These are phyloP conservation scores for Hephaestus fuliginosus DNA, from an alignment of 2,797 vertebrate species.

Conservation along the genomic window DNA sequence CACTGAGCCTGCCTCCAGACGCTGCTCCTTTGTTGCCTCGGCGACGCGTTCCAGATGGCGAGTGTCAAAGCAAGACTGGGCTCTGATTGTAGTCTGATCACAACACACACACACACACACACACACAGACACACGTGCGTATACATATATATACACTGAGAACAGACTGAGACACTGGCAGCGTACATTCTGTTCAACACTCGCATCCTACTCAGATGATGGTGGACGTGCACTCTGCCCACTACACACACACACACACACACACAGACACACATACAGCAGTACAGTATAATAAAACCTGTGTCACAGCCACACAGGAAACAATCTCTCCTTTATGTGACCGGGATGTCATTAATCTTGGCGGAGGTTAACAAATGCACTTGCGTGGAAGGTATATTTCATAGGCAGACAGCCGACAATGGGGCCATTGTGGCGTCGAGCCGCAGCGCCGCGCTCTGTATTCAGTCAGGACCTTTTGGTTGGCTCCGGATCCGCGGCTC, in stretches of 20 bases:
- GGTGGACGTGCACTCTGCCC: slow-evolving; percentile 37
- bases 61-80: slow-evolving; percentile 67
- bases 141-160: slow-evolving; percentile 33
- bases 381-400: slow-evolving; percentile 84
- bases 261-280: slow-evolving; percentile 28
- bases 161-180: slow-evolving; percentile 55
- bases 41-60: slow-evolving; percentile 80
- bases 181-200: slow-evolving; percentile 61
- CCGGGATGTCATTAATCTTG: slow-evolving; percentile 82
- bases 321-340: slow-evolving; percentile 82
- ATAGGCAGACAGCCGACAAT: slow-evolving; percentile 78
- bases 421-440: slow-evolving; percentile 77
- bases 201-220: slow-evolving; percentile 57
- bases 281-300: slow-evolving; percentile 72
- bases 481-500: slow-evolving; percentile 56
- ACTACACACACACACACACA: slow-evolving; percentile 29
- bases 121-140: slow-evolving; percentile 42
- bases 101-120: slow-evolving; percentile 27
- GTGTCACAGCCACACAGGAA: slow-evolving; percentile 78
- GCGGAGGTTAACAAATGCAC: slow-evolving; percentile 84
- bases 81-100: slow-evolving; percentile 62
- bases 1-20: slow-evolving; percentile 67
- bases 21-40: slow-evolving; percentile 76
- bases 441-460: slow-evolving; percentile 55
- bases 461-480: slow-evolving; percentile 72